Percentiles rank a stretch among this genome's conserved stretches.
phyloP scores from a whole-genome alignment of 2,888 invertebrate genomes.

The Dasysyrphus tricinctus region DNA sequence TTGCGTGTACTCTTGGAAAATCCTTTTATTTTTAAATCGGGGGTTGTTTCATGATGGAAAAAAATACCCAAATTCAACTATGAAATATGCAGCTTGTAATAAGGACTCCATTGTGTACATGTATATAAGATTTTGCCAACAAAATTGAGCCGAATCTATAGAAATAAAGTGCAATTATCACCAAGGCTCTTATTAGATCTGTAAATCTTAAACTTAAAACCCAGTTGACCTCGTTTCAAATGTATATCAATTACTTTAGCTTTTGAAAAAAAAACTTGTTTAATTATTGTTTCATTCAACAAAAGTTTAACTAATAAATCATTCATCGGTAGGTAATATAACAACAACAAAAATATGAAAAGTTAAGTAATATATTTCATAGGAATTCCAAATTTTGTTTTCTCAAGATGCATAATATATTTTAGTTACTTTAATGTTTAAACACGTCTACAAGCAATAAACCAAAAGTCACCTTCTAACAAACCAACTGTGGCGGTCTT shows the following conservation, averaged over 20 bases:
- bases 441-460: slow-evolving; percentile 31
- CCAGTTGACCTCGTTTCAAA: too few species aligned
- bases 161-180: not conserved
- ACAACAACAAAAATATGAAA: not conserved
- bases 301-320: not conserved
- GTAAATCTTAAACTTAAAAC: too few species aligned
- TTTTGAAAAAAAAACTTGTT: not conserved
- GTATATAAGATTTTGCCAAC: too few species aligned
- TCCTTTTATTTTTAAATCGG: too few species aligned
- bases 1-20: too few species aligned
- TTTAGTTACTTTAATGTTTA: not conserved
- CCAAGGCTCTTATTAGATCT: too few species aligned
- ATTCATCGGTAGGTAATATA: not conserved
- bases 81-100: too few species aligned
- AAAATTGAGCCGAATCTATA: not conserved
- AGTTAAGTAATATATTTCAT: not conserved
- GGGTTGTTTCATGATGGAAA: too few species aligned
- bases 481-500: slow-evolving; percentile 14
- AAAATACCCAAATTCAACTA: too few species aligned
- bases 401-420: not conserved
- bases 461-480: slow-evolving; percentile 58
- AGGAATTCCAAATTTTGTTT: slow-evolving; percentile 3
- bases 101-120: too few species aligned
- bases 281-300: not conserved
- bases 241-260: too few species aligned